Percentiles rank a stretch among this genome's conserved stretches.
Evolutionary conservation across 2,113 vertebrate species (phyloP).

Genomic region (Austrofundulus limnaeus): DNA sequence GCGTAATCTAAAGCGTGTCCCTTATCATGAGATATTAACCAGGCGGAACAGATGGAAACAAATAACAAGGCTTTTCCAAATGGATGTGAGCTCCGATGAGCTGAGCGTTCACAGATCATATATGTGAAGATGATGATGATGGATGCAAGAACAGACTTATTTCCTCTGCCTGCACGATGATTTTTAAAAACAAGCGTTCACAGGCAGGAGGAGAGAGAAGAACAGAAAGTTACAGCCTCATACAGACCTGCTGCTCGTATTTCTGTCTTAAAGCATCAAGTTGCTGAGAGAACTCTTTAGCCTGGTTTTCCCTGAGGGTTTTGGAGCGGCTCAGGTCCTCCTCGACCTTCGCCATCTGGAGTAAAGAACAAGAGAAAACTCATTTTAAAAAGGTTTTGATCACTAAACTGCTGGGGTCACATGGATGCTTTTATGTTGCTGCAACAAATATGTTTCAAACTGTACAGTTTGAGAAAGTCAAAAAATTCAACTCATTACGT

Average conservation of each 20-base stretch:
- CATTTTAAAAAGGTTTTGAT: too few species aligned
- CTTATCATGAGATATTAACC: constrained; percentile 56
- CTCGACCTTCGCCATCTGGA: constrained; percentile 92
- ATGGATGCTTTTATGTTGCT: not conserved
- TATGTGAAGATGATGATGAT: constrained; percentile 12
- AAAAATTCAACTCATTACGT: too few species aligned
- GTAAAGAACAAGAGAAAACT: constrained; percentile 31
- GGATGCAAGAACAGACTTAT: not conserved
- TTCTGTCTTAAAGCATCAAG: constrained; percentile 84
- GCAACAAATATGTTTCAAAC: not conserved
- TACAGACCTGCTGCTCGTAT: constrained; percentile 89
- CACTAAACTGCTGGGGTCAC: not conserved
- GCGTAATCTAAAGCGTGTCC: constrained; percentile 56
- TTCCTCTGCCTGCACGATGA: not conserved
- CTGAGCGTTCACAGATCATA: constrained; percentile 25
- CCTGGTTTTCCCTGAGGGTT: constrained; percentile 88
- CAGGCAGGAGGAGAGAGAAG: not conserved
- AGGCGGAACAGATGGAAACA: constrained; percentile 51
- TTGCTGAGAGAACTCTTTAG: constrained; percentile 86
- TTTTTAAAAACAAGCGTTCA: not conserved
- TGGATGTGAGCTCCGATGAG: constrained; percentile 26
- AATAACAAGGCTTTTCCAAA: constrained; percentile 45
- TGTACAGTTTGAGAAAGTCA: not conserved
- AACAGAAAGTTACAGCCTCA: constrained; percentile 23
- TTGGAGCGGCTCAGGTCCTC: constrained; percentile 88